Evolutionary conservation across 2,888 invertebrate genomes (phyloP).

Genomic region (Chloromyia formosa): DNA sequence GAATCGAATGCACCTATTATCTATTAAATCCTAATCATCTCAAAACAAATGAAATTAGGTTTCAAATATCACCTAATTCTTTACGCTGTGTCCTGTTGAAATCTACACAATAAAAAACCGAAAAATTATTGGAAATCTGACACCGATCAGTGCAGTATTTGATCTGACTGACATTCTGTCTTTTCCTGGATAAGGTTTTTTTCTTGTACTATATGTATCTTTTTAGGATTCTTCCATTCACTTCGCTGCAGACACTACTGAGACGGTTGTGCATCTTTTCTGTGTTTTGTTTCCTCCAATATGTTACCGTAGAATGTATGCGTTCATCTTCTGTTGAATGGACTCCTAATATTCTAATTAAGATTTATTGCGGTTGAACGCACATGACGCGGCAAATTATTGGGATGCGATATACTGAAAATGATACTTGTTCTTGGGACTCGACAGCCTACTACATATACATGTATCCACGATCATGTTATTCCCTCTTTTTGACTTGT

Average conservation of each 20-base stretch:
- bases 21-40: too few relatives aligned
- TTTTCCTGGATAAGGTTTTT: constrained; percentile 15
- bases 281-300: background rate
- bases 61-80: constrained; percentile 5
- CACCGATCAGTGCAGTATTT: constrained; percentile 34
- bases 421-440: constrained; percentile 2
- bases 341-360: constrained; percentile 13
- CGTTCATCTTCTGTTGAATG: constrained; percentile 6
- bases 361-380: constrained; percentile 36
- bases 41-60: constrained; percentile 3
- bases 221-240: constrained; percentile 3
- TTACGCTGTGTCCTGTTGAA: background rate
- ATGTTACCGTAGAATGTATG: constrained; percentile 1
- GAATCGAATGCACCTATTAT: too few relatives aligned
- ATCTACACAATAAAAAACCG: background rate
- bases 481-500: background rate
- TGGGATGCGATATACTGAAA: constrained; percentile 20
- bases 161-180: background rate
- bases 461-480: too few relatives aligned
- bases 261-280: constrained; percentile 19
- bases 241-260: constrained; percentile 10
- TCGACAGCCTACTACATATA: too few relatives aligned
- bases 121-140: constrained; percentile 33
- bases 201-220: too few relatives aligned
- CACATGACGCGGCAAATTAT: constrained; percentile 38